Base-by-base conservation (phyloP, 2,888 invertebrate genomes). In the Lamellibrachia columna region DNA sequence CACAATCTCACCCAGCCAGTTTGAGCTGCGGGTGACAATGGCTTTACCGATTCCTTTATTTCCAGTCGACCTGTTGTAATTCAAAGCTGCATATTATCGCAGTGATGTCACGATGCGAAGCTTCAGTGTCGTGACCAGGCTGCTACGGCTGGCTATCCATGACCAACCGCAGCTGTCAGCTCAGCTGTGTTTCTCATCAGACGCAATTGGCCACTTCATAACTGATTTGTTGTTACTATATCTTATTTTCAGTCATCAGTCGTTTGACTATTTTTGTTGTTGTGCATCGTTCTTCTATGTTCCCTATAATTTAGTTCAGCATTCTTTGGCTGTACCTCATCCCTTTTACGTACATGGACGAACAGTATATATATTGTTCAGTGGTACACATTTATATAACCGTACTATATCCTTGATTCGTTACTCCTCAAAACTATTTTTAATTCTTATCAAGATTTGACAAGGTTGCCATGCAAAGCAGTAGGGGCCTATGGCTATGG, bases 61-160 rank as follows among this genome's bases (percentile, higher is more conserved):
- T 75, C 22, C 75, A 75, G 75, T 75, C 75, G n/a, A 75, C 75
- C 22, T n/a, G 75, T 75, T n/a, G 75, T 75, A 75, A 75, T 75
- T 75, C 75, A 75, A 75, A 75, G 75, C 75, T 75, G 75, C 75
- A 75, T 75, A 75, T 75, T 22, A 75, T 75, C 75, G 75, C 75
- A 75, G 75, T 75, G 75, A 75, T 75, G 75, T 75, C 75, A 75
- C 75, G 1, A n/a, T 15, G 75, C 22, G 4, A 75, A n/a, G 75
- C n/a, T 75, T 75, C 75, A n/a, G 6, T 75, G 75, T 75, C 75
- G 75, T 75, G 75, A 75, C 75, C 75, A 60, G 15, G 22, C 22
- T n/a, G 22, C 75, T 75, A 15, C 6, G 75, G 22, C 75, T 75
- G 75, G 22, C 75, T 75, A 15, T 75, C 75, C 75, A 22, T 75